phyloP scores from a whole-genome alignment of 2,797 vertebrate genomes.

The Gymnothorax javanicus region DNA sequence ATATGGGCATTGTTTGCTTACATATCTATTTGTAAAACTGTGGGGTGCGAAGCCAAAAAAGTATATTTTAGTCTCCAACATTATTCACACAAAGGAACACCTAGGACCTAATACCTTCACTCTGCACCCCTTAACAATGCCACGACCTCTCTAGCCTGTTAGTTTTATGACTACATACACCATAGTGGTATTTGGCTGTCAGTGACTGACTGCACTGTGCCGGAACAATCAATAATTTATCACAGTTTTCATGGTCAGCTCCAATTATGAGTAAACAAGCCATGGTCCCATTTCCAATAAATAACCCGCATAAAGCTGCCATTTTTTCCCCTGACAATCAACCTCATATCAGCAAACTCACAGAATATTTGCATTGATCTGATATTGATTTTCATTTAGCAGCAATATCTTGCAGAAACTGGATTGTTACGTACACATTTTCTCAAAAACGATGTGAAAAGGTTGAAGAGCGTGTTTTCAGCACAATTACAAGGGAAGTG shows the following conservation, averaged over 20 bases:
- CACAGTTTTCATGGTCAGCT: background rate
- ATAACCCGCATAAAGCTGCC: background rate
- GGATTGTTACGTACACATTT: background rate
- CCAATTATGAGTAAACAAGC: background rate
- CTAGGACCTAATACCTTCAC: background rate
- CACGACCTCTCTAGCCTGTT: background rate
- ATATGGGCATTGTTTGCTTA: no score
- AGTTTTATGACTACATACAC: background rate
- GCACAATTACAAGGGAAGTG: background rate
- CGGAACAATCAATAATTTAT: background rate
- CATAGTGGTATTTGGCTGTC: background rate
- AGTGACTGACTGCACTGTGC: background rate
- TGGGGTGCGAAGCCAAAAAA: no score
- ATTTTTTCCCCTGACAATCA: background rate
- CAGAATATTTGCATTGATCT: background rate
- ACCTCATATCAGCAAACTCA: background rate
- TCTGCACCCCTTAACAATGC: background rate
- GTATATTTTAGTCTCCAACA: no score
- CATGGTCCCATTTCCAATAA: background rate
- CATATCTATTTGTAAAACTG: no score
- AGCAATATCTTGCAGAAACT: background rate
- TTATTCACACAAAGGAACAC: no score
- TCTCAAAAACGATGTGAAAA: background rate
- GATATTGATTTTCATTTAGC: conserved; percentile 17
- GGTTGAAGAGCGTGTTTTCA: background rate